Evolutionary conservation across 2,888 invertebrate genomes (phyloP), one percentile per base, ranked within the genome.

Genomic region (Orthosia incerta): DNA sequence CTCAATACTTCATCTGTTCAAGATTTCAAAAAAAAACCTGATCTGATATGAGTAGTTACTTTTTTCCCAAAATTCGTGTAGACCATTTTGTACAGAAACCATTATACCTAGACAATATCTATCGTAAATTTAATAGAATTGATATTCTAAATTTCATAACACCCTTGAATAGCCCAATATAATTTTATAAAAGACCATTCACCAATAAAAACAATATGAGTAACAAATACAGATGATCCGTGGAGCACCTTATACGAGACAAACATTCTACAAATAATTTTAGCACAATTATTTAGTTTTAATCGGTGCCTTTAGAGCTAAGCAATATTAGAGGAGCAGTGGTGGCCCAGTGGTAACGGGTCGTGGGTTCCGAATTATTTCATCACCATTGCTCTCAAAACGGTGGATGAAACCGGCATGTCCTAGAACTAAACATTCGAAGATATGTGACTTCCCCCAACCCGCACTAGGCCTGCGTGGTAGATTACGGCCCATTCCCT

Each of bases 131-230:
- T 39, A 61, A 57, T 51, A 66, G 66, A 66, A 31, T 62, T 55
- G 71, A 45, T 65, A 59, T n/a, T 51, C 39, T 77, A 65, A 57
- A 57, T 46, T 59, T 65, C 18, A 72, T 59, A 56, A 82, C 76
- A 81, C 13, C 31, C 48, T 69, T 51, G 15, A 76, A 76, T 62
- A 61, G 53, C 51, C 50, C 56, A 72, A 56, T 65, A 53, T 76
- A 23, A 68, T 63, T 79, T 50, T 39, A 51, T 64, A 70, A 70
- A 66, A 70, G 20, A 59, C 31, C 23, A 59, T 60, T 55, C 51
- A 73, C 63, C 20, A 13, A 66, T 62, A 61, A 45, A 55, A 59
- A 50, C 11, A 46, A 51, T 66, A 66, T 51, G 13, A 18, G 23
- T 48, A 60, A 64, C 20, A 51, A 68, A 75, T 26, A 55, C 20